A percentile compares a stretch with the other conserved stretches of the same genome.
Conservation (phyloP, 2,797 vertebrate species). For the Phaenicophaeus curvirostris region DNA sequence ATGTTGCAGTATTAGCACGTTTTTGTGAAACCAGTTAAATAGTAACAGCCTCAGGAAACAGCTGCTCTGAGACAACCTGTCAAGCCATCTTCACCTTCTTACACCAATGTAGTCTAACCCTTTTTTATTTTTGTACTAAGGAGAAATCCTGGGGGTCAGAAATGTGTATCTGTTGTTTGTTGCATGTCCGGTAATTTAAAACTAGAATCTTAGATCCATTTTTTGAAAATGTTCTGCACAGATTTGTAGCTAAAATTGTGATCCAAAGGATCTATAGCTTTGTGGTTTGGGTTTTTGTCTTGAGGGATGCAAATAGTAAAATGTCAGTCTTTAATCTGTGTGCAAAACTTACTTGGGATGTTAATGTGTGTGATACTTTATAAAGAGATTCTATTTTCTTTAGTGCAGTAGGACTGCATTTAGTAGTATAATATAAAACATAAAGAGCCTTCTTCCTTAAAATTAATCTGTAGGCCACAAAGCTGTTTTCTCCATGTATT, state of each 20-base stretch:
- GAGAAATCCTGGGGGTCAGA: background rate
- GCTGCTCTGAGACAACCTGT: background rate
- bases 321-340: background rate
- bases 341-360: background rate
- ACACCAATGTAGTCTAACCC: background rate
- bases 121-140: background rate
- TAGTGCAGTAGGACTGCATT: background rate
- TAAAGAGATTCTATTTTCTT: background rate
- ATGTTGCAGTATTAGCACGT: background rate
- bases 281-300: background rate
- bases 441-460: background rate
- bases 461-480: background rate
- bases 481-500: background rate
- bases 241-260: background rate
- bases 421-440: background rate
- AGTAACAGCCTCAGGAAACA: background rate
- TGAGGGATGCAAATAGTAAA: background rate
- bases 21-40: background rate
- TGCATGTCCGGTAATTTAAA: background rate
- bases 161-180: background rate
- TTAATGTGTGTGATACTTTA: background rate
- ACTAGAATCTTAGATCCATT: background rate
- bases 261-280: background rate
- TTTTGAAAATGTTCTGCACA: background rate
- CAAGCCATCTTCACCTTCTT: background rate